These are phyloP conservation scores for Petrocephalus zakoni DNA, from an alignment of 2,113 vertebrate species.

Conservation along the genomic window DNA sequence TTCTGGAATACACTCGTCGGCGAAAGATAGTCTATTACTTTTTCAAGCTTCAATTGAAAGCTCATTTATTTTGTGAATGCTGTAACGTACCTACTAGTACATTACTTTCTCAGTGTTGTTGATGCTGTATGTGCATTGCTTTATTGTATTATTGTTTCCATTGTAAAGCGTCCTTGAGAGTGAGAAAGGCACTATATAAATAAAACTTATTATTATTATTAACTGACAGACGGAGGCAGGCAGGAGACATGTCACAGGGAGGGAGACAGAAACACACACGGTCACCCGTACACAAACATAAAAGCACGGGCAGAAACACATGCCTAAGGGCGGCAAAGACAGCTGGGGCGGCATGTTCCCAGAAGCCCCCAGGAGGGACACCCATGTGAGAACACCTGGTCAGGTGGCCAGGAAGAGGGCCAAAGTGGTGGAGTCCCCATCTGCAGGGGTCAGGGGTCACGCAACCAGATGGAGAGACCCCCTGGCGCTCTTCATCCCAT, in stretches of 20 bases:
- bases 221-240: not conserved
- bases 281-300: constrained; percentile 13
- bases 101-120: too few species aligned
- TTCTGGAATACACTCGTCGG: too few species aligned
- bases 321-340: constrained; percentile 23
- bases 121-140: too few species aligned
- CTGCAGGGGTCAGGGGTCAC: constrained; percentile 25
- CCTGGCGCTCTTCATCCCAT: constrained; percentile 26
- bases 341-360: constrained; percentile 47
- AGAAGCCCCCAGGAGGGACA: constrained; percentile 33
- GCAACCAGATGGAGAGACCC: constrained; percentile 32
- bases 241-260: not conserved
- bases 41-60: too few species aligned
- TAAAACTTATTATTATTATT: too few species aligned
- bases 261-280: not conserved
- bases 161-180: too few species aligned
- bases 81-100: too few species aligned
- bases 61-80: too few species aligned
- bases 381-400: constrained; percentile 29
- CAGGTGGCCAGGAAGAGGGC: constrained; percentile 25
- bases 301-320: not conserved
- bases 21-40: too few species aligned
- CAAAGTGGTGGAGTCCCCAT: not conserved
- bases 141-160: too few species aligned
- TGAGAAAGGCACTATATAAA: too few species aligned